phyloP scores from a whole-genome alignment of 2,888 invertebrate species.

The Drosophila barbarae region DNA sequence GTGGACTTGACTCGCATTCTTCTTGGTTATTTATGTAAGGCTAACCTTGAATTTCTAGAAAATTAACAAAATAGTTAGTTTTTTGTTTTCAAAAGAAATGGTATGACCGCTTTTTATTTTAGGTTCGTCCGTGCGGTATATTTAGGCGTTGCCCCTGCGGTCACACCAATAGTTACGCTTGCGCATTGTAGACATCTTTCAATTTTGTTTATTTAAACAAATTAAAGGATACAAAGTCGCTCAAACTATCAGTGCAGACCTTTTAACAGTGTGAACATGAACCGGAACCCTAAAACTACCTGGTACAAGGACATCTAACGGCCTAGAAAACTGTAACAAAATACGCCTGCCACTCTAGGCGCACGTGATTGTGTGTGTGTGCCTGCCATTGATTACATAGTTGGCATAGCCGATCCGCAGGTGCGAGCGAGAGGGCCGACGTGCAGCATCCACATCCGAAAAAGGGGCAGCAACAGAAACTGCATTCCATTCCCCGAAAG shows the following conservation, averaged over 20 bases:
- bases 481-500: conserved; percentile 54
- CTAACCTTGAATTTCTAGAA: too few species aligned
- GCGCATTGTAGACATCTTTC: conserved; percentile 33
- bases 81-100: background rate
- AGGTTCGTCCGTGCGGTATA: background rate
- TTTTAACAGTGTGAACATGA: conserved; percentile 9
- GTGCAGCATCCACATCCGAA: conserved; percentile 13
- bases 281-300: background rate
- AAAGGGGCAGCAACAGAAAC: conserved; percentile 40
- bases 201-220: background rate
- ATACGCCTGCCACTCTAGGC: conserved; percentile 31
- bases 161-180: conserved; percentile 45
- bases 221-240: background rate
- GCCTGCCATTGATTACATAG: conserved; percentile 38
- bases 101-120: background rate
- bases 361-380: conserved; percentile 9
- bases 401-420: conserved; percentile 17
- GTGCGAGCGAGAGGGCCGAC: conserved; percentile 31
- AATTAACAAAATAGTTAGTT: too few species aligned
- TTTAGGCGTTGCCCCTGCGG: background rate
- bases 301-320: background rate
- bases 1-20: background rate
- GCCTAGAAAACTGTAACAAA: conserved; percentile 34
- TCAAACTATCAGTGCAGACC: background rate
- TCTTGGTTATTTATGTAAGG: background rate